Base-by-base conservation (phyloP, 2,113 vertebrate genomes). In the Craseonycteris thonglongyai region DNA sequence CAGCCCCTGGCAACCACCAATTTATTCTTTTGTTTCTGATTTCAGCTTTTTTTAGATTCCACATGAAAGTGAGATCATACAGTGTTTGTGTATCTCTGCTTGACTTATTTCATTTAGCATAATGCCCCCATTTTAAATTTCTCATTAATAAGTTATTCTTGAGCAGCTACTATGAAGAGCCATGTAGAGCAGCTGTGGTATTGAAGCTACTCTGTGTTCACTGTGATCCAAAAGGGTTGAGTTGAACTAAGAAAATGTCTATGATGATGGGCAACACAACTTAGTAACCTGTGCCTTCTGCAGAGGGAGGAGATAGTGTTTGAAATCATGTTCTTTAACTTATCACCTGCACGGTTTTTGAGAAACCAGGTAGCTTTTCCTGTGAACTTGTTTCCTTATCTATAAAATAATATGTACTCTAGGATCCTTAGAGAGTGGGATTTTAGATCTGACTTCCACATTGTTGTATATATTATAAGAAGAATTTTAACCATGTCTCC, bases 261-360 rank as follows among this genome's bases (percentile, higher is more conserved):
- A 35, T 6, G 45, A 5, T 26, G 24, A 87, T 22, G 24, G 30
- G 12, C 7, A 86, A 24, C 2, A 24, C 30, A 35, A 4, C 2
- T 79, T 19, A 79, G 21, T 30, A 22, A 28, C 12, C n/a, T 42
- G 40, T 42, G 28, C 30, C 7, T 18, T 33, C n/a, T n/a, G 13
- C 0, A 58, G 0, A 65, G 4, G 49, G 8, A 38, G 1, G 5
- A 15, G n/a, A 63, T 0, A 35, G 19, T 33, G 6, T 49, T 38
- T 40, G 2, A 71, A 91, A 80, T 40, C 65, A 28, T 22, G 5
- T 76, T 68, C 12, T 91, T 61, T 45, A 22, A 13, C 11, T 30
- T 69, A 65, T 28, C 9, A 28, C 19, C 21, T 59, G 18, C 24
- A 2, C 18, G 49, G 14, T 47, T 28, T 76, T 72, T 47, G 18